Base-by-base conservation (phyloP, 2,797 vertebrate species). In the Alcedo quadribrachys region DNA sequence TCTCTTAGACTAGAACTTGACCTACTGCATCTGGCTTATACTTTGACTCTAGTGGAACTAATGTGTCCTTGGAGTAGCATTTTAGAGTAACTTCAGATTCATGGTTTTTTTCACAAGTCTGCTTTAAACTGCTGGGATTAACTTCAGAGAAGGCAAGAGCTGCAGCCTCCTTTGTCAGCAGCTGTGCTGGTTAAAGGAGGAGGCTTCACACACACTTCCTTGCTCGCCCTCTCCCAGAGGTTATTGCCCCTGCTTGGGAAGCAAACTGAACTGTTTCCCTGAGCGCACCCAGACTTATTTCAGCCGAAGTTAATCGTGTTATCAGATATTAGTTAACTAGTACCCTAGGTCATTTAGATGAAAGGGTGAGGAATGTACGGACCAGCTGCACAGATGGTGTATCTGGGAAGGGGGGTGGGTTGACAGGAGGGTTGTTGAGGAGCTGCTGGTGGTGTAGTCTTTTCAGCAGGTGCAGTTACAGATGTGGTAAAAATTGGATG, bases 1-100 rank as follows among this genome's bases (percentile, higher is more conserved):
- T 94, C 87, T 89, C 89, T 85, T 87, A 4, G 0, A 78, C 50
- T 94, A 89, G 87, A 95, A 91, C 77, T 92, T 12, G 6, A 89
- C 87, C 81, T 90, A 91, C 80, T 83, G 91, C 15, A 1, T 82
- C 87, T 94, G 81, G 84, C 40, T 5, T 82, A 48, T 78, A 58
- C 89, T 95, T 87, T 65, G 87, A 68, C 81, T 93, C 61, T 92
- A 75, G 90, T 95, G 90, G 95, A 96, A 95, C 94, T 94, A 92
- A 94, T 92, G 79, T 81, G 92, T 95, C 89, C 92, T 95, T 85
- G 84, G 92, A 94, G 85, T 85, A 90, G 90, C 69, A 43, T 89
- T 95, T 94, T 86, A 85, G 85, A 92, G 77, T 91, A 86, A 89
- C 87, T 94, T 94, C 87, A 87, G 81, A 81, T 87, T 81, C 51